Conservation (phyloP, 1,140 invertebrate genomes). For the Hypothenemus hampei region DNA sequence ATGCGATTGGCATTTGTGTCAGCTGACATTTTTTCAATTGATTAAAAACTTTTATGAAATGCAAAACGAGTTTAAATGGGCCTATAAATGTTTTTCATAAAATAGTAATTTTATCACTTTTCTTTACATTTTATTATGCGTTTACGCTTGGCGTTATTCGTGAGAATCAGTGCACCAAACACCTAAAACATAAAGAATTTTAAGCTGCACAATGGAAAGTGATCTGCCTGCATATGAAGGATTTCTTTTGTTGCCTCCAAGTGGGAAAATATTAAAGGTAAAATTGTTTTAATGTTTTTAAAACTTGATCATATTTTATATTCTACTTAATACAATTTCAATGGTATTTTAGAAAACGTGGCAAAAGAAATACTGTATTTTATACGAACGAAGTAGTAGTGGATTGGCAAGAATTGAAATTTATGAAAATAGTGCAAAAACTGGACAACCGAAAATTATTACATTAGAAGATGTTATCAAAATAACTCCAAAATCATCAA, state of each 20-base stretch:
- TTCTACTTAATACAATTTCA: constrained; percentile 14
- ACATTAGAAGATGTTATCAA: constrained; percentile 81
- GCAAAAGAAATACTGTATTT: constrained; percentile 70
- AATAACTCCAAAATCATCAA: constrained; percentile 63
- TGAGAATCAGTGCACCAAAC: no score
- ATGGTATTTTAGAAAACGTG: constrained; percentile 66
- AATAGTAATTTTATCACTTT: no score
- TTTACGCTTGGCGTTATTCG: no score
- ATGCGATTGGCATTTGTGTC: no score
- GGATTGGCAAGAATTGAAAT: constrained; percentile 79
- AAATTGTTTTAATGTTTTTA: no score
- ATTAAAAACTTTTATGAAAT: no score
- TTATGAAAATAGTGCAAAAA: constrained; percentile 70
- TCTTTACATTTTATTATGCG: no score
- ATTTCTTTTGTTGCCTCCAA: constrained; percentile 62
- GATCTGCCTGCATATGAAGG: constrained; percentile 64
- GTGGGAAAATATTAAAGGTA: constrained; percentile 59
- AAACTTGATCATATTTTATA: constrained; percentile 8
- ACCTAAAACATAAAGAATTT: no score
- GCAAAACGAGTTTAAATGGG: no score
- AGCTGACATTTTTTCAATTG: no score
- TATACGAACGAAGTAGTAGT: constrained; percentile 75
- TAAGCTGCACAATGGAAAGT: constrained; percentile 64
- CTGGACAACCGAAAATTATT: constrained; percentile 66
- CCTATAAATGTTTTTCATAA: no score